Evolutionary conservation across 1,140 invertebrate species (phyloP).

Genomic region (Ips nitidus): DNA sequence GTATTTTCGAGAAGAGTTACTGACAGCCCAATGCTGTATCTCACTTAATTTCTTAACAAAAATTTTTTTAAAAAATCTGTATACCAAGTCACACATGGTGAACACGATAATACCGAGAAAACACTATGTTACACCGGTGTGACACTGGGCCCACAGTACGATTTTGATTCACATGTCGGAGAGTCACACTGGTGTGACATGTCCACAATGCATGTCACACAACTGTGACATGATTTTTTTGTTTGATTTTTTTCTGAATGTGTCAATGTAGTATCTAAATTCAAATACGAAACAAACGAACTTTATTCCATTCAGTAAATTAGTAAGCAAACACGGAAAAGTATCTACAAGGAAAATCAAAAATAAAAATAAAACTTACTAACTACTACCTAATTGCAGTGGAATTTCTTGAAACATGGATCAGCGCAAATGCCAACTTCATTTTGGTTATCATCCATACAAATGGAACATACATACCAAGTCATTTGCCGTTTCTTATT

Average conservation of each 20-base stretch:
- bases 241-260: neutral
- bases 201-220: neutral
- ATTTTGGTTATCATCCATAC: neutral
- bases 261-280: neutral
- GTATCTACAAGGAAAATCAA: neutral
- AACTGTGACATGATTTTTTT: neutral
- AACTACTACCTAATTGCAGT: neutral
- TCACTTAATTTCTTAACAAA: too few relatives aligned
- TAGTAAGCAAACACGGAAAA: neutral
- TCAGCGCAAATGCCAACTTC: neutral
- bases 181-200: slow-evolving; percentile 1
- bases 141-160: neutral
- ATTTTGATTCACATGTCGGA: neutral
- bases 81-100: neutral
- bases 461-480: slow-evolving; percentile 3
- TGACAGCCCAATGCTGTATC: too few relatives aligned
- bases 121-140: neutral
- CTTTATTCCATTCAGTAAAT: too few relatives aligned
- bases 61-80: neutral
- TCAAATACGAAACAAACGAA: neutral
- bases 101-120: neutral
- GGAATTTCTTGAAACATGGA: neutral
- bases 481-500: neutral
- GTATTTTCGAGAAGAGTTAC: too few relatives aligned
- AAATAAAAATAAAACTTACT: neutral